Percentiles rank a stretch among this genome's conserved stretches.
Evolutionary conservation across 2,113 vertebrate species (phyloP).

Genomic region (Oreochromis aureus): DNA sequence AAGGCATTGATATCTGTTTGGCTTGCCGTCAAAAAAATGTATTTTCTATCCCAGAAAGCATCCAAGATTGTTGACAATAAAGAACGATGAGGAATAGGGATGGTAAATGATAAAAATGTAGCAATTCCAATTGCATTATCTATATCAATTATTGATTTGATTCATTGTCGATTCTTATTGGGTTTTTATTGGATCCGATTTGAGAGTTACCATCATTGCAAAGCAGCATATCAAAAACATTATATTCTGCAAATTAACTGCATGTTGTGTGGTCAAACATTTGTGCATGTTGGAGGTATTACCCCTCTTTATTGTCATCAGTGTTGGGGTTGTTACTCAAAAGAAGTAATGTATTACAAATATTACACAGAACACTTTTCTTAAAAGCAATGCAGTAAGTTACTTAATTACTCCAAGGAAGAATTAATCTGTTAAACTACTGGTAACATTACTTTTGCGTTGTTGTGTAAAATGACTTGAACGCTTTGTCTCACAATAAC

Average conservation of each 20-base stretch:
- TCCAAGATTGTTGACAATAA: background rate
- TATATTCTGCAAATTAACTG: background rate
- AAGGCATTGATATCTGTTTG: background rate
- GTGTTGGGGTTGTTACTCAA: background rate
- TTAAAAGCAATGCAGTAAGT: background rate
- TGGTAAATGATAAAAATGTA: background rate
- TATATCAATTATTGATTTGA: background rate
- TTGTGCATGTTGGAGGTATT: background rate
- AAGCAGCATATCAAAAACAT: background rate
- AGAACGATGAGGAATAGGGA: background rate
- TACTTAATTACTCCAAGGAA: background rate
- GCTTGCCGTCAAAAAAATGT: background rate
- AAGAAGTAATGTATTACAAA: background rate
- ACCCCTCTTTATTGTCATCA: background rate
- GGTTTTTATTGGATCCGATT: background rate
- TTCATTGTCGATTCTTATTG: background rate
- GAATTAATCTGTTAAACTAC: background rate
- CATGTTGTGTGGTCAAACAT: background rate
- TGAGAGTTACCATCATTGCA: background rate
- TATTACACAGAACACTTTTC: background rate
- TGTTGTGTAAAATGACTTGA: background rate
- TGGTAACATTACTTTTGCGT: background rate
- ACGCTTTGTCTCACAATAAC: background rate
- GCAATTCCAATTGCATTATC: background rate
- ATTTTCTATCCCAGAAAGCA: background rate